Evolutionary conservation across 2,888 invertebrate species (phyloP).

Genomic region (Sympetrum striolatum): DNA sequence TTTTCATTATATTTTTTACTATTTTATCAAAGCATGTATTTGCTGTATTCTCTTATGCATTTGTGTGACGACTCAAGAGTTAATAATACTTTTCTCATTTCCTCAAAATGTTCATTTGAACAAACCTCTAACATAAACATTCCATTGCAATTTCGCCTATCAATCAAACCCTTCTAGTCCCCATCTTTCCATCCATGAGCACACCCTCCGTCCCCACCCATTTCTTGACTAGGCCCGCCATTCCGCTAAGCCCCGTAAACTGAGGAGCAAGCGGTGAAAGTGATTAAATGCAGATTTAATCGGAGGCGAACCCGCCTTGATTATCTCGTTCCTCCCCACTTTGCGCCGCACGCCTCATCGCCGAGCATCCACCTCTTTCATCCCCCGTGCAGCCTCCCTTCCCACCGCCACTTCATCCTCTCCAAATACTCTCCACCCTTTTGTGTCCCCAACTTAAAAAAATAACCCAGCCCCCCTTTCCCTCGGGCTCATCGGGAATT

Average conservation of each 20-base stretch:
- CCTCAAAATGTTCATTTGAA: too few relatives aligned
- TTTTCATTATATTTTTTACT: too few relatives aligned
- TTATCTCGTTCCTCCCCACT: conserved; percentile 9
- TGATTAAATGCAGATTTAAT: conserved; percentile 49
- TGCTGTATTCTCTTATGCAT: too few relatives aligned
- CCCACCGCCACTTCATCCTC: neutral
- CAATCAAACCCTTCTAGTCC: neutral
- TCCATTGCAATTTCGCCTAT: neutral
- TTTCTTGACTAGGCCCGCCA: neutral
- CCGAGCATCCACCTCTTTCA: neutral
- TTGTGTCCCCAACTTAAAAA: conserved; percentile 37
- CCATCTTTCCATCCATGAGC: neutral
- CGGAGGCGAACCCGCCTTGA: conserved; percentile 45
- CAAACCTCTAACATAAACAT: too few relatives aligned
- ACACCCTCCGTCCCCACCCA: neutral
- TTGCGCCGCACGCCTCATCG: conserved; percentile 1
- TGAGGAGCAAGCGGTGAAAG: conserved; percentile 44
- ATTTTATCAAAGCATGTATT: too few relatives aligned
- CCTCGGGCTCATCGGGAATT: conserved; percentile 18
- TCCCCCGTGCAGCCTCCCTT: neutral
- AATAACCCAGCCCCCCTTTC: neutral
- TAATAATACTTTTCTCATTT: too few relatives aligned
- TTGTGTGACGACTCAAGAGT: too few relatives aligned
- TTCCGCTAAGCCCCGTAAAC: conserved; percentile 8
- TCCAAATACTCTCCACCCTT: neutral